A percentile compares a stretch with the other conserved stretches of the same genome.
Evolutionary conservation across 2,797 vertebrate genomes (phyloP).

Genomic region (Tapirus indicus): DNA sequence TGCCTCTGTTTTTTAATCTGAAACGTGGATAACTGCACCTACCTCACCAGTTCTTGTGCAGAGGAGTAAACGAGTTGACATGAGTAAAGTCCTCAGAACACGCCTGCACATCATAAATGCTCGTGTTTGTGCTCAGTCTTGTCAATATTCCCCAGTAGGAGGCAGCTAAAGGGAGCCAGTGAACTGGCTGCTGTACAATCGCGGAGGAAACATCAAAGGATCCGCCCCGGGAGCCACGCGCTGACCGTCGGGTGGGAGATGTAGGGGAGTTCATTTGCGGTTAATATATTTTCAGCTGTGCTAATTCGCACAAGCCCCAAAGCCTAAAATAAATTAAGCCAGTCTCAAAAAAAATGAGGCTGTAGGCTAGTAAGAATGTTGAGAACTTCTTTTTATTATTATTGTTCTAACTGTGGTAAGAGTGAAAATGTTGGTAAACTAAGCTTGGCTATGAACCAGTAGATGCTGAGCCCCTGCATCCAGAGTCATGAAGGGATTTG

Average conservation of each 20-base stretch:
- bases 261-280: slow-evolving; percentile 41
- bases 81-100: background rate
- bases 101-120: background rate
- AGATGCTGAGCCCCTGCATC: background rate
- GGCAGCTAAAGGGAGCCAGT: background rate
- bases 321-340: slow-evolving; percentile 69
- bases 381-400: slow-evolving; percentile 6
- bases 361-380: slow-evolving; percentile 17
- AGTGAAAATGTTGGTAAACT: background rate
- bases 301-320: slow-evolving; percentile 64
- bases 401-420: background rate
- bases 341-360: slow-evolving; percentile 6
- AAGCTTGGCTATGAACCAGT: background rate
- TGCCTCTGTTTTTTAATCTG: background rate
- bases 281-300: slow-evolving; percentile 56
- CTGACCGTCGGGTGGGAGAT: background rate
- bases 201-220: background rate
- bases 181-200: background rate
- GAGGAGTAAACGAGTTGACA: background rate
- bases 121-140: background rate
- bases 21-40: background rate
- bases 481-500: background rate
- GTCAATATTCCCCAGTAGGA: background rate
- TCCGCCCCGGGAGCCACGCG: fast-evolving
- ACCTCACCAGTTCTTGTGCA: background rate